These are phyloP conservation scores for Oscheius myriophilus DNA, from an alignment of 2,888 invertebrate genomes.

Conservation along the genomic window DNA sequence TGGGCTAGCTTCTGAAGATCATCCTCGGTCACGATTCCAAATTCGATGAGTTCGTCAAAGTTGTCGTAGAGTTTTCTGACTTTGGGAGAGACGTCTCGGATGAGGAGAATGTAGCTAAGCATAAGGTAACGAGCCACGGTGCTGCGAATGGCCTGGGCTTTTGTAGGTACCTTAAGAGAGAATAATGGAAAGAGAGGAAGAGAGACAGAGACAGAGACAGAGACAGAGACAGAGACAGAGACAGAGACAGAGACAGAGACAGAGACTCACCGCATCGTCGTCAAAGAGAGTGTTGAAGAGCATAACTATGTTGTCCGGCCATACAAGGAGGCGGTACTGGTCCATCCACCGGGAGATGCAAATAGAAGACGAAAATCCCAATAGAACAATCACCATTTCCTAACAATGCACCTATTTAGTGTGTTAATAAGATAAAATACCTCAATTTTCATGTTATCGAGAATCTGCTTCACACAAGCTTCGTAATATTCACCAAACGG, in stretches of 20 bases:
- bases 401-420: slow-evolving; percentile 21
- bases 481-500: slow-evolving; percentile 23
- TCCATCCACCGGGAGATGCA: slow-evolving; percentile 32
- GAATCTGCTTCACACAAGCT: slow-evolving; percentile 10
- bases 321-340: slow-evolving; percentile 39
- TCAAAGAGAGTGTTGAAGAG: slow-evolving; percentile 38
- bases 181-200: too few species aligned
- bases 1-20: slow-evolving; percentile 30
- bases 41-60: slow-evolving; percentile 32
- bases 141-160: slow-evolving; percentile 12
- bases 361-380: slow-evolving; percentile 35
- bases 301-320: slow-evolving; percentile 49
- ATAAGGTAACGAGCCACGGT: slow-evolving; percentile 46
- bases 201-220: background rate
- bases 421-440: background rate
- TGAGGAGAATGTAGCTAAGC: slow-evolving; percentile 39
- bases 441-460: slow-evolving; percentile 9
- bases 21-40: slow-evolving; percentile 15
- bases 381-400: slow-evolving; percentile 35
- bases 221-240: background rate
- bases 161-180: too few species aligned
- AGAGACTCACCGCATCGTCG: slow-evolving; percentile 24
- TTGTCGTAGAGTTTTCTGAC: slow-evolving; percentile 41
- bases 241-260: background rate
- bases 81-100: slow-evolving; percentile 43